These are phyloP conservation scores for Quadriops clusia DNA, from an alignment of 2,888 invertebrate genomes.

Conservation along the genomic window DNA sequence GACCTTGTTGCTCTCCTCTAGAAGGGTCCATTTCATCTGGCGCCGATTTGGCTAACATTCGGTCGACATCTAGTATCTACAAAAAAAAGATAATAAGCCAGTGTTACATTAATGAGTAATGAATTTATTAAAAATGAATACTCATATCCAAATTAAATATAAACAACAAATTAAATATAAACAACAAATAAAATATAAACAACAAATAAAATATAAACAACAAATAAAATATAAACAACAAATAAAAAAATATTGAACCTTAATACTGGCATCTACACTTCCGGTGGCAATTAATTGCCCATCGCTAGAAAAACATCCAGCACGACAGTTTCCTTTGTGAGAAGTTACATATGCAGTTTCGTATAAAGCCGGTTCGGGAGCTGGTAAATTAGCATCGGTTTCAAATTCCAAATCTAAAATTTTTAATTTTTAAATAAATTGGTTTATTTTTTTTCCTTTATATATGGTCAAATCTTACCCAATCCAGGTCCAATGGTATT, in stretches of 20 bases:
- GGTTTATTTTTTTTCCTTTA: neutral
- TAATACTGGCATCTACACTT: constrained; percentile 96
- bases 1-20: constrained; percentile 81
- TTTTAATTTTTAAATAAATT: constrained; percentile 1
- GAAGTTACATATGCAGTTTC: constrained; percentile 98
- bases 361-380: constrained; percentile 94
- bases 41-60: constrained; percentile 97
- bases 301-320: constrained; percentile 91
- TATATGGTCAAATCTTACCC: constrained; percentile 21
- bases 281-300: constrained; percentile 96
- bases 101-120: constrained; percentile 1
- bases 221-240: constrained; percentile 3
- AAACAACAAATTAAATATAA: too few species aligned
- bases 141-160: constrained; percentile 1
- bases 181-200: too few species aligned
- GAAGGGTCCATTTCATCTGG: constrained; percentile 77
- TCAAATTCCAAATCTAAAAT: constrained; percentile 83
- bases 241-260: constrained; percentile 41
- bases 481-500: constrained; percentile 57
- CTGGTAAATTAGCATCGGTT: constrained; percentile 83
- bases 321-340: constrained; percentile 91
- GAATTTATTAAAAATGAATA: constrained; percentile 5
- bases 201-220: too few species aligned
- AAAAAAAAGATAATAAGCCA: constrained; percentile 9
- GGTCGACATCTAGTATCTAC: constrained; percentile 92